Percentiles rank a stretch among this genome's conserved stretches.
Evolutionary conservation across 2,113 vertebrate genomes (phyloP).

Genomic region (Axis porcinus): DNA sequence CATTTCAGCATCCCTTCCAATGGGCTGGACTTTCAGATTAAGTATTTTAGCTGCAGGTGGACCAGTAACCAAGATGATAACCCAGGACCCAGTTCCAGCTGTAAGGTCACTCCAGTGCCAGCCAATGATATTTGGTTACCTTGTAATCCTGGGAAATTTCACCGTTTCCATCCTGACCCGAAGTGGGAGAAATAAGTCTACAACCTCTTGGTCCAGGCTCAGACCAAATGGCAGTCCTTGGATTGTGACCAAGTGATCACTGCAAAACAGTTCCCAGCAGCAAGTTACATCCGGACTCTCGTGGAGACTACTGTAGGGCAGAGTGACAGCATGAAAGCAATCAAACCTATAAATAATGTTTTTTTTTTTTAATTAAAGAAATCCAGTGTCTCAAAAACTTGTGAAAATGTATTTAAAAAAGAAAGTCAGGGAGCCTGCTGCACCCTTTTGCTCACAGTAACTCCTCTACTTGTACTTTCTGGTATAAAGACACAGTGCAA

Average conservation of each 20-base stretch:
- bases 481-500: background rate
- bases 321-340: constrained; percentile 26
- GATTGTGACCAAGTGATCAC: background rate
- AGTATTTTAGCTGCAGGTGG: background rate
- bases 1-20: background rate
- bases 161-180: constrained; percentile 34
- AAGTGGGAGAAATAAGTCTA: background rate
- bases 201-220: background rate
- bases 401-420: constrained; percentile 36
- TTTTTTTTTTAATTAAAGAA: constrained; percentile 38
- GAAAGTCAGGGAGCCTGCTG: background rate
- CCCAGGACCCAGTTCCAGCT: background rate
- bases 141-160: constrained; percentile 33
- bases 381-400: constrained; percentile 69
- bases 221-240: constrained; percentile 31
- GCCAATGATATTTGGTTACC: background rate
- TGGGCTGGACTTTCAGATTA: background rate
- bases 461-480: background rate
- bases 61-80: background rate
- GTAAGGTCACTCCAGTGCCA: background rate
- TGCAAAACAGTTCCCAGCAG: constrained; percentile 34
- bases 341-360: constrained; percentile 44
- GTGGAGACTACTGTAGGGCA: constrained; percentile 13
- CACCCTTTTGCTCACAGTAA: background rate
- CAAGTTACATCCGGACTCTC: constrained; percentile 38